These are phyloP conservation scores for Karalla daura DNA, from an alignment of 2,797 vertebrate genomes.

Conservation along the genomic window DNA sequence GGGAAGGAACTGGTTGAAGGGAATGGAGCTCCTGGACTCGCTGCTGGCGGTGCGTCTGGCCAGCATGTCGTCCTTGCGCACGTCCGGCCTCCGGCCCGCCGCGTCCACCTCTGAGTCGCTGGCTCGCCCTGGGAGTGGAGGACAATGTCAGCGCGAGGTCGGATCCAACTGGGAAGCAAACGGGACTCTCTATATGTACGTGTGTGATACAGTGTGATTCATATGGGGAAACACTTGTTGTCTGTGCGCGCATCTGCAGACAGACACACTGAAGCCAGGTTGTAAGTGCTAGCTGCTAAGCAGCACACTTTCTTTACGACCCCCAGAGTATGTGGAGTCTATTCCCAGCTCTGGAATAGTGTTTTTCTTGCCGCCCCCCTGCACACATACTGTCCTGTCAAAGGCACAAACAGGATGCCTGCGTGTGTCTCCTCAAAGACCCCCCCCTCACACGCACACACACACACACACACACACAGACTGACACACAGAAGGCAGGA, in stretches of 20 bases:
- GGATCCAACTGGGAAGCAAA: too few relatives aligned
- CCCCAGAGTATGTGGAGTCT: slow-evolving; percentile 41
- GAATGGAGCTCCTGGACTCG: slow-evolving; percentile 90
- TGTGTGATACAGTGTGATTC: too few relatives aligned
- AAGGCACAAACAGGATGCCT: slow-evolving; percentile 69
- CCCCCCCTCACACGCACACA: not conserved
- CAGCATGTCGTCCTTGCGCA: slow-evolving; percentile 98
- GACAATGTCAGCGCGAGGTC: too few relatives aligned
- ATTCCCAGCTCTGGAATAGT: slow-evolving; percentile 32
- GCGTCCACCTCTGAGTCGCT: slow-evolving; percentile 93
- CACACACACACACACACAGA: slow-evolving; percentile 19
- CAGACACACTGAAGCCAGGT: too few relatives aligned
- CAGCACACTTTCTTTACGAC: slow-evolving; percentile 21
- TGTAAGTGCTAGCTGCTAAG: not conserved
- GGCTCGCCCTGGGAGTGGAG: slow-evolving; percentile 85
- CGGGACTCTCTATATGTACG: too few relatives aligned
- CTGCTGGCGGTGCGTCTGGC: slow-evolving; percentile 90
- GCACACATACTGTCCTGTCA: slow-evolving; percentile 40
- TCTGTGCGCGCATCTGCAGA: slow-evolving; percentile 1
- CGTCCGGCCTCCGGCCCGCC: slow-evolving; percentile 91
- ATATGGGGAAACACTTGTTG: too few relatives aligned
- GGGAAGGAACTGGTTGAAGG: slow-evolving; percentile 98
- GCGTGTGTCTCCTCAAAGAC: not conserved
- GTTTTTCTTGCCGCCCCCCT: slow-evolving; percentile 54
- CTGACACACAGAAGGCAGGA: slow-evolving; percentile 45